Conservation (phyloP, 2,113 vertebrate genomes). For the Taurulus bubalis region DNA sequence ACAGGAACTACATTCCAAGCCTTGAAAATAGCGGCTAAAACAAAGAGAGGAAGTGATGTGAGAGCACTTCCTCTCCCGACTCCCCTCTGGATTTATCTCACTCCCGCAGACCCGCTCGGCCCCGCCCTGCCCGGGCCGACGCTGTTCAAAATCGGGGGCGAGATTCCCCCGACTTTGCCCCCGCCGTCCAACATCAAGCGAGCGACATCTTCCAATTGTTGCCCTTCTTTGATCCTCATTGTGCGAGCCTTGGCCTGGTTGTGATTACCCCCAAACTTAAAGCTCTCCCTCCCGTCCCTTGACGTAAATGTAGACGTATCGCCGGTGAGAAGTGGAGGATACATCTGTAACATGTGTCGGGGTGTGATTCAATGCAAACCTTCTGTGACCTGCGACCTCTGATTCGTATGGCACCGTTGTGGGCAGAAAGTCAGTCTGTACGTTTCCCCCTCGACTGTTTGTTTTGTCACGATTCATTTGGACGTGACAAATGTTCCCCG, state of each 20-base stretch:
- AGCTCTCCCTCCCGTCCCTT: conserved; percentile 5
- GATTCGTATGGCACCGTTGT: conserved; percentile 35
- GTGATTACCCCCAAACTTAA: conserved; percentile 29
- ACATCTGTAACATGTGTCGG: conserved; percentile 67
- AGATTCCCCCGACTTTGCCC: conserved; percentile 36
- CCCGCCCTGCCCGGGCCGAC: conserved; percentile 49
- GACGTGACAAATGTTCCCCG: conserved; percentile 28
- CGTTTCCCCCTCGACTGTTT: conserved; percentile 51
- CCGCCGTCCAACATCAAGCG: conserved; percentile 20
- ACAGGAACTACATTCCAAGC: conserved; percentile 82
- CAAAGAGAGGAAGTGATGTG: conserved; percentile 85
- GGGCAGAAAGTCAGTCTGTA: not conserved
- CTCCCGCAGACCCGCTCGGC: conserved; percentile 68
- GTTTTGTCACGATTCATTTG: conserved; percentile 60
- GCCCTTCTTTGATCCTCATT: conserved; percentile 38
- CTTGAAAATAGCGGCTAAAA: conserved; percentile 80
- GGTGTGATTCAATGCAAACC: conserved; percentile 73
- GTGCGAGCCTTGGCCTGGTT: conserved; percentile 46
- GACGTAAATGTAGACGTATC: conserved; percentile 59
- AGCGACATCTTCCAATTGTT: conserved; percentile 33
- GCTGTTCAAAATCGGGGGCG: not conserved
- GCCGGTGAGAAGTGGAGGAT: conserved; percentile 55
- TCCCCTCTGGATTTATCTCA: conserved; percentile 81
- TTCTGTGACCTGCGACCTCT: conserved; percentile 74
- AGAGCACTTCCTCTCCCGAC: conserved; percentile 75